Base-by-base conservation (phyloP, 2,888 invertebrate species). In the Andrena marginata region DNA sequence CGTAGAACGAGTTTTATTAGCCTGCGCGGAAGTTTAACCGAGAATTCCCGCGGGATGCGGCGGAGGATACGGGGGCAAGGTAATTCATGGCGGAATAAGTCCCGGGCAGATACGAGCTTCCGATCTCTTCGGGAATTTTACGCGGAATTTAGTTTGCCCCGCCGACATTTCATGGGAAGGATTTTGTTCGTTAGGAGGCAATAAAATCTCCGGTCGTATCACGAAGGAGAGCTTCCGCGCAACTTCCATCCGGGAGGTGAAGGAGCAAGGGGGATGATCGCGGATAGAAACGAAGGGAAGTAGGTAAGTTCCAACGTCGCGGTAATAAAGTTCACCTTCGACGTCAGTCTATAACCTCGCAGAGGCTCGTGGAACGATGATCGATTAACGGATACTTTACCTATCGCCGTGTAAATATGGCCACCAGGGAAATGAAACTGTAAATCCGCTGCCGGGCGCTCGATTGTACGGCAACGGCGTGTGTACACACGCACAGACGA, bases 31-130 rank as follows among this genome's bases (percentile, higher is more conserved):
- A 80, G 35, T 72, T 73, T 56, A 62, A 6, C 23, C 51, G 54
- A 33, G 65, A 31, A 71, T 67, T 62, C 79, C 49, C 10, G 23
- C 6, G 59, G 48, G 42, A 51, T 4, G 33, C 23, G 51, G 2
- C 2, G n/a, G 48, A 0, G 7, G 31, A 16, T 42, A n/a, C n/a
- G 60, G n/a, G 10, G 31, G n/a, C 13, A 33, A 60, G 62, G 72
- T 80, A 79, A 80, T 72, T 79, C 80, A 23, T 16, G 29, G 80
- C 35, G 68, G 23, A 72, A 79, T 72, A 68, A 72, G 80, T 72
- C 72, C 63, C 8, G 33, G 63, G 68, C 68, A 80, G 79, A 79
- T 68, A 80, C 67, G 8, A 48, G 33, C 29, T n/a, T 54, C 26
- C 54, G 65, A 80, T 68, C 54, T 49, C 71, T 63, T 48, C 49